Base-by-base conservation (phyloP, 2,797 vertebrate species). In the Galago senegalensis region DNA sequence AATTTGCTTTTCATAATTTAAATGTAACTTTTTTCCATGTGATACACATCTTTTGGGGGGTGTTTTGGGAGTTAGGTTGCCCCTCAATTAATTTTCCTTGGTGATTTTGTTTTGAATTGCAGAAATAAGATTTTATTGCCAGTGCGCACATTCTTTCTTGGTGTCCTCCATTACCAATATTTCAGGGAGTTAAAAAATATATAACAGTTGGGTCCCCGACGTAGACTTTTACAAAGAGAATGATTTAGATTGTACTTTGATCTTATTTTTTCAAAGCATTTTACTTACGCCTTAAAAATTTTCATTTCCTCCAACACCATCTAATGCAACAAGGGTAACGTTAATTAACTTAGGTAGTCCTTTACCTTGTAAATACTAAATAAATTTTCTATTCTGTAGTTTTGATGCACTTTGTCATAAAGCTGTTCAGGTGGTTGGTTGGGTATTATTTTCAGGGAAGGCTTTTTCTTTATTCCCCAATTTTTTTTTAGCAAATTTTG, bases 31-130 rank as follows among this genome's bases (percentile, higher is more conserved):
- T 90, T 91, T 61, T 37, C 73, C 46, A 40, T 56, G 4, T 65
- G 9, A 69, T 91, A 46, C 72, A 53, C 7, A 40, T 73, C n/a
- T 73, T 75, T n/a, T 20, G 21, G 2, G 21, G 31, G 7, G 13
- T 88, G 76, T 70, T 93, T 84, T 89, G n/a, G 37, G 20, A 81
- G 1, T 84, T 89, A 75, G 31, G 4, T n/a, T 92, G 49, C 43
- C 61, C 56, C 37, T 89, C 29, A 18, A 14, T 85, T 91, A 91
- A 46, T 56, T 83, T 89, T 76, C 29, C 46, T 53, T 77, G 17
- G 46, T 58, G 53, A 43, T 43, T 95, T 95, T 79, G 21, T 77
- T 95, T 80, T 65, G 40, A 97, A 77, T 81, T 89, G 13, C 43
- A 91, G 53, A 94, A 94, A 77, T 27, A 81, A 92, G 43, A 77